phyloP scores from a whole-genome alignment of 2,797 vertebrate genomes.

The Myotis pilosus region DNA sequence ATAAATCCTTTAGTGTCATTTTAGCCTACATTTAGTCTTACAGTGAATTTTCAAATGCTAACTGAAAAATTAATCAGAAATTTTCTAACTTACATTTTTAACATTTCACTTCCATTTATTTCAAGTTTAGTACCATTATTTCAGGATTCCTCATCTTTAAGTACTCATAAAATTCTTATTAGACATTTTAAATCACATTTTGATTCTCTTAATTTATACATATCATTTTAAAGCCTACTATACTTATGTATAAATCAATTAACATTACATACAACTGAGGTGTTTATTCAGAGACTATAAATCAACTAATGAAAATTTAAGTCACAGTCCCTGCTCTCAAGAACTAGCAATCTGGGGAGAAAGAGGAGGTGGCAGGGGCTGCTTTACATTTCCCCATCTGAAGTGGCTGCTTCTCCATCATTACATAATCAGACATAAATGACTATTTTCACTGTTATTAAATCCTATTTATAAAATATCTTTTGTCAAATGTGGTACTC shows the following conservation, averaged over 20 bases:
- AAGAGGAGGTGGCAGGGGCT: background rate
- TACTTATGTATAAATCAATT: background rate
- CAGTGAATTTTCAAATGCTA: constrained; percentile 45
- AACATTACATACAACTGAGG: background rate
- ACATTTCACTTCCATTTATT: constrained; percentile 20
- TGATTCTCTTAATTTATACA: constrained; percentile 37
- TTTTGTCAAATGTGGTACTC: constrained; percentile 68
- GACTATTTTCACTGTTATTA: constrained; percentile 10
- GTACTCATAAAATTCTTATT: constrained; percentile 22
- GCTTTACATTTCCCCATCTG: background rate
- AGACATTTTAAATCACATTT: constrained; percentile 26
- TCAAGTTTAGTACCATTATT: constrained; percentile 6
- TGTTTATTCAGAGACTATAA: constrained; percentile 32
- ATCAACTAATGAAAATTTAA: background rate
- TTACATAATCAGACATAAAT: constrained; percentile 10
- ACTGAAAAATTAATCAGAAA: constrained; percentile 34
- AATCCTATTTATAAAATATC: constrained; percentile 19
- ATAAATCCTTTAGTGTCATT: background rate
- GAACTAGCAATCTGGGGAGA: background rate
- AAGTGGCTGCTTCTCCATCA: constrained; percentile 12
- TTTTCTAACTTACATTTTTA: constrained; percentile 25
- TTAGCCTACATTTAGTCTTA: constrained; percentile 18
- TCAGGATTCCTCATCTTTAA: constrained; percentile 12
- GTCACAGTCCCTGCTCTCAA: background rate
- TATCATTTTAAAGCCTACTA: constrained; percentile 26